These are phyloP conservation scores for Malurus cyaneus DNA, from an alignment of 2,113 vertebrate species.

Conservation along the genomic window DNA sequence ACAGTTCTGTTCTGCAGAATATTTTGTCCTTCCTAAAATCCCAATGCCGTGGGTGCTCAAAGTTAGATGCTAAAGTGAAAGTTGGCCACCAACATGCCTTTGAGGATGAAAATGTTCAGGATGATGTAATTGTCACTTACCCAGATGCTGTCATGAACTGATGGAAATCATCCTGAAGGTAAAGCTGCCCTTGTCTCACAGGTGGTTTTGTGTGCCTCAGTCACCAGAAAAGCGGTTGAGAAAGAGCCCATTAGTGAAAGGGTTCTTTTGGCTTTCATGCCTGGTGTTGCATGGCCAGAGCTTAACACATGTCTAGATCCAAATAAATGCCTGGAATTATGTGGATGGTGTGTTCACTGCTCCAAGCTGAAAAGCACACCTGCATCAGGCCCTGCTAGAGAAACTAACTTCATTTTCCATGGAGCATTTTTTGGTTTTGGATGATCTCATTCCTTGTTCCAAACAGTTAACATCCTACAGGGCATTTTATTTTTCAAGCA, in stretches of 20 bases:
- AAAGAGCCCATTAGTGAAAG: not conserved
- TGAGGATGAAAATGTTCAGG: not conserved
- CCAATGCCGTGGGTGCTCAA: not conserved
- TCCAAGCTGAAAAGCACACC: not conserved
- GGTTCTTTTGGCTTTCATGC: not conserved
- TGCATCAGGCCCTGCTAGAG: not conserved
- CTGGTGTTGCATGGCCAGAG: not conserved
- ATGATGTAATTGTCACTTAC: not conserved
- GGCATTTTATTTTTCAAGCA: not conserved
- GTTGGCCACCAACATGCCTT: not conserved
- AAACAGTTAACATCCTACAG: not conserved
- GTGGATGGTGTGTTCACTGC: not conserved
- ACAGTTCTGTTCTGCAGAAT: not conserved
- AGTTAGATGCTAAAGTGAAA: not conserved
- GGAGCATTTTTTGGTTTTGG: not conserved
- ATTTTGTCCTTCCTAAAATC: not conserved
- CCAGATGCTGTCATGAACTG: not conserved
- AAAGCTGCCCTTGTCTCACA: not conserved
- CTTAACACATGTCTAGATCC: not conserved
- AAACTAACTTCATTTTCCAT: not conserved
- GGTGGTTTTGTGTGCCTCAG: not conserved
- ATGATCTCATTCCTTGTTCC: not conserved
- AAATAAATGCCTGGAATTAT: not conserved
- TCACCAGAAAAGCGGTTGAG: not conserved
- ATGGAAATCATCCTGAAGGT: not conserved